Conservation (phyloP, 2,113 vertebrate species). For the Arothron firmamentum region DNA sequence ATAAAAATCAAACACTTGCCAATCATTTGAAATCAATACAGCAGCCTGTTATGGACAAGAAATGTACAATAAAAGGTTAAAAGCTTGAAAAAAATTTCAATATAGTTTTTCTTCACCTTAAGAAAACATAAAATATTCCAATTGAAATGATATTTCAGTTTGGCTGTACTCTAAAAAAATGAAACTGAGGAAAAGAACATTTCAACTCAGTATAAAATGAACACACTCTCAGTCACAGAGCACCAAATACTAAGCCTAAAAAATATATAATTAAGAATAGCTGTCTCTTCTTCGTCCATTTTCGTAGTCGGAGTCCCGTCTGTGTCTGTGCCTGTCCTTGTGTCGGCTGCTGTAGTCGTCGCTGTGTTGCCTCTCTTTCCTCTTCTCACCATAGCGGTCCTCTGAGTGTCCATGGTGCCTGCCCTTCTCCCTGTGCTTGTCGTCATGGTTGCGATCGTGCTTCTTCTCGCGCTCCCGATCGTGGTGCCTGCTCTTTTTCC, state of each 20-base stretch:
- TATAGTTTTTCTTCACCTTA: conserved; percentile 23
- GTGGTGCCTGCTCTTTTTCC: conserved; percentile 83
- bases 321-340: conserved; percentile 80
- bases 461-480: conserved; percentile 79
- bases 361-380: conserved; percentile 80
- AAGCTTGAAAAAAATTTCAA: conserved; percentile 35
- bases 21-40: conserved; percentile 52
- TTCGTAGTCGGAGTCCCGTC: conserved; percentile 78
- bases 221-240: conserved; percentile 10
- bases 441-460: conserved; percentile 53
- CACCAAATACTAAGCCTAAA: conserved; percentile 9
- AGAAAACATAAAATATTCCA: conserved; percentile 12
- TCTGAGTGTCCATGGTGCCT: conserved; percentile 78
- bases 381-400: conserved; percentile 75
- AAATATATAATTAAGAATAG: conserved; percentile 56
- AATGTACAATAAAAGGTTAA: conserved; percentile 54
- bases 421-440: conserved; percentile 72
- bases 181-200: conserved; percentile 27
- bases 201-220: conserved; percentile 27
- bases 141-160: conserved; percentile 43
- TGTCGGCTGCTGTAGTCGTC: conserved; percentile 76
- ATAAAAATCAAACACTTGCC: conserved; percentile 11
- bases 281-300: conserved; percentile 83
- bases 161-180: conserved; percentile 52
- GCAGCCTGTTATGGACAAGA: conserved; percentile 72